Conservation (phyloP, 2,888 invertebrate species). For the Tetranychus truncatus region DNA sequence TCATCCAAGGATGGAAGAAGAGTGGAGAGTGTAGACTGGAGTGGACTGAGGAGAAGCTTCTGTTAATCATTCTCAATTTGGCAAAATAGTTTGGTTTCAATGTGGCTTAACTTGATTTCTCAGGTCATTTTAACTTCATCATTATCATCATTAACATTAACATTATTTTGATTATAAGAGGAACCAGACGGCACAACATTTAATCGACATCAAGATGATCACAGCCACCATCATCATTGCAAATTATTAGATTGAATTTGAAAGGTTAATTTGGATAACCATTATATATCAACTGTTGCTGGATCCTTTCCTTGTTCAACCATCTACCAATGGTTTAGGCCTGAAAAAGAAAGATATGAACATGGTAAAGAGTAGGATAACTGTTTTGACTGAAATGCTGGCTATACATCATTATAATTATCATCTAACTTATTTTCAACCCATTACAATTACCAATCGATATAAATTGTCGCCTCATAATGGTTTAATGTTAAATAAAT, state of each 20-base stretch:
- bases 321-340: too few species aligned
- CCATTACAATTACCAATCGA: not conserved
- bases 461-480: not conserved
- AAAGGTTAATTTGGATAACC: too few species aligned
- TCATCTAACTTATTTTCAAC: too few species aligned
- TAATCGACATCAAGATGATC: not conserved
- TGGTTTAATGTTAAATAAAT: not conserved
- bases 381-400: too few species aligned
- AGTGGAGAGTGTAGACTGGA: not conserved
- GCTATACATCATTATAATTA: too few species aligned
- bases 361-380: too few species aligned
- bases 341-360: too few species aligned
- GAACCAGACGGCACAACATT: not conserved
- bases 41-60: not conserved
- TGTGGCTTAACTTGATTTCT: not conserved
- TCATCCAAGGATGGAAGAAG: not conserved
- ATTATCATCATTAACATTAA: not conserved
- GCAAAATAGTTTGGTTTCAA: constrained; percentile 1
- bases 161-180: not conserved
- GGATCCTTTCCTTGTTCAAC: too few species aligned
- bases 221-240: not conserved
- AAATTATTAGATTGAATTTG: not conserved
- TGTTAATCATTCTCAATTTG: not conserved
- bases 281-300: too few species aligned
- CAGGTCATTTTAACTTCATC: not conserved